Percentiles rank a stretch among this genome's conserved stretches.
These are phyloP conservation scores for Salvelinus fontinalis DNA, from an alignment of 2,113 vertebrate species.

Conservation along the genomic window DNA sequence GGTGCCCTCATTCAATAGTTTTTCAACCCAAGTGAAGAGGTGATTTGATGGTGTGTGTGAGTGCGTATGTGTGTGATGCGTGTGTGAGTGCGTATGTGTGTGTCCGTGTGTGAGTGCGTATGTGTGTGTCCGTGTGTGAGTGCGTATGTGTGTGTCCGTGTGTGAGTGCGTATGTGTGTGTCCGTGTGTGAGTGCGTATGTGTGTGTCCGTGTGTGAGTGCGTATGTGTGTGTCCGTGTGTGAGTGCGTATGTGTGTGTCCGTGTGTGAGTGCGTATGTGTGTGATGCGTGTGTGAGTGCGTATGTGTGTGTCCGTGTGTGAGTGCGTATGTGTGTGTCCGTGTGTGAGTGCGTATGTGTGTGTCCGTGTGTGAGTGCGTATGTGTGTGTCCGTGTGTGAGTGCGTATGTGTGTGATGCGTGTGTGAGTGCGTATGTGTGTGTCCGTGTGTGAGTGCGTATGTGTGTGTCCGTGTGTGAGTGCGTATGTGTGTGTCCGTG, in stretches of 20 bases:
- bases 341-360: too few species aligned
- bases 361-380: neutral
- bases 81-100: too few species aligned
- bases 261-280: neutral
- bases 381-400: neutral
- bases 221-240: neutral
- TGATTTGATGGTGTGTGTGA: slow-evolving; percentile 36
- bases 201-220: neutral
- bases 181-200: too few species aligned
- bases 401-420: neutral
- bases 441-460: neutral
- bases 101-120: neutral
- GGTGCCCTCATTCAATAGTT: neutral
- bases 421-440: too few species aligned
- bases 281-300: neutral
- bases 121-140: too few species aligned
- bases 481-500: neutral
- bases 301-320: neutral
- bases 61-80: neutral
- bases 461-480: too few species aligned
- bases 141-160: neutral
- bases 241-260: too few species aligned
- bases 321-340: neutral
- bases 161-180: neutral
- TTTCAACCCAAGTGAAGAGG: neutral